A percentile compares a stretch with the other conserved stretches of the same genome.
These are phyloP conservation scores for Myrmecophaga tridactyla DNA, from an alignment of 2,113 vertebrate species.

Conservation along the genomic window DNA sequence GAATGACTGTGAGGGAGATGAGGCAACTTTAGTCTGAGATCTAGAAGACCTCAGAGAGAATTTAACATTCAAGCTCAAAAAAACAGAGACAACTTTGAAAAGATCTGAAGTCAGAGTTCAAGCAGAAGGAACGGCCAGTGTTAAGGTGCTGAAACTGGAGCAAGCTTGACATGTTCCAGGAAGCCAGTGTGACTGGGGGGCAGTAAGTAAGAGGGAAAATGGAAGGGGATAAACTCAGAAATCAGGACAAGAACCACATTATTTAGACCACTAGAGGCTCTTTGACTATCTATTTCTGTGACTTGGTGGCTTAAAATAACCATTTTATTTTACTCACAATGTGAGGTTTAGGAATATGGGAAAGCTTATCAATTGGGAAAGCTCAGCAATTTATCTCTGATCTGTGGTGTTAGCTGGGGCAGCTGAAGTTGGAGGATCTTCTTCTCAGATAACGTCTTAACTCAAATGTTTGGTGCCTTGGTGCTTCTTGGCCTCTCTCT, in stretches of 20 bases:
- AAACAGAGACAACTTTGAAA: background rate
- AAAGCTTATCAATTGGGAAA: background rate
- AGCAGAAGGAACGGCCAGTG: background rate
- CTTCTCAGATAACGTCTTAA: background rate
- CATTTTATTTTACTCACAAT: background rate
- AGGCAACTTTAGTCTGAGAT: background rate
- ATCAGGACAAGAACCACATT: background rate
- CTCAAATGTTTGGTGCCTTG: fast-evolving
- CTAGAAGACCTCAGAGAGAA: background rate
- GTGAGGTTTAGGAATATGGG: background rate
- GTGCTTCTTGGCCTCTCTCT: background rate
- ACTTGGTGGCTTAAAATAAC: background rate
- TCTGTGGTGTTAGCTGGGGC: too few species aligned
- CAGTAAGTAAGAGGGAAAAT: background rate
- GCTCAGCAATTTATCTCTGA: background rate
- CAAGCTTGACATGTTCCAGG: too few species aligned
- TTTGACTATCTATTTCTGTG: background rate
- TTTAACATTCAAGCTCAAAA: background rate
- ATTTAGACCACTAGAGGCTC: background rate
- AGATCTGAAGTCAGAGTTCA: background rate
- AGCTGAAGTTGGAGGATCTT: background rate
- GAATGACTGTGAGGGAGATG: background rate
- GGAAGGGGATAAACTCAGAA: background rate
- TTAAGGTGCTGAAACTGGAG: background rate
- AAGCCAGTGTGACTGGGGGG: background rate